These are phyloP conservation scores for Epinephelus cyanopodus DNA, from an alignment of 2,113 vertebrate species.

Conservation along the genomic window DNA sequence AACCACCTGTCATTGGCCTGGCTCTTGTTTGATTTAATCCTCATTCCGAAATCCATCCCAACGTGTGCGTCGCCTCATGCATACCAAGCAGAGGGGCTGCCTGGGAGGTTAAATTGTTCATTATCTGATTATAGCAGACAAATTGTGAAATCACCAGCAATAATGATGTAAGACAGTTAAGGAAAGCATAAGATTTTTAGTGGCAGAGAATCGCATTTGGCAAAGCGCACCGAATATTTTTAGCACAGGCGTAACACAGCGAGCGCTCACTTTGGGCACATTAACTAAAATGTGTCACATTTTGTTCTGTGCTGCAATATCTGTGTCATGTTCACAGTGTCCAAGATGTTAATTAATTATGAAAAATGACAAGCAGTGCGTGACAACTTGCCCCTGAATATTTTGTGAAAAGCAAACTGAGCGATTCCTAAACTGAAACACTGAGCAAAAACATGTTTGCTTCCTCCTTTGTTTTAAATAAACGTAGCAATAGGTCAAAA, in stretches of 20 bases:
- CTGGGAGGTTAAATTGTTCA: slow-evolving; percentile 35
- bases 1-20: slow-evolving; percentile 63
- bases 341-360: slow-evolving; percentile 39
- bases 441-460: not conserved
- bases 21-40: slow-evolving; percentile 62
- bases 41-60: slow-evolving; percentile 43
- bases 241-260: not conserved
- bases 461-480: not conserved
- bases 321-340: slow-evolving; percentile 30
- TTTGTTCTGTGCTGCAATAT: slow-evolving; percentile 44
- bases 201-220: slow-evolving; percentile 5
- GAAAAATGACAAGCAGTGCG: slow-evolving; percentile 18
- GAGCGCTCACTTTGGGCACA: slow-evolving; percentile 20
- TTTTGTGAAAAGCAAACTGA: not conserved
- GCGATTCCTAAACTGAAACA: not conserved
- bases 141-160: slow-evolving; percentile 1
- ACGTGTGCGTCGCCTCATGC: slow-evolving; percentile 39
- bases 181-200: not conserved
- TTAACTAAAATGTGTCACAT: slow-evolving; percentile 36
- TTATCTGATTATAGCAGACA: slow-evolving; percentile 26
- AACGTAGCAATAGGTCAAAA: not conserved
- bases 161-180: slow-evolving; percentile 4
- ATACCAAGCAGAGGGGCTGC: slow-evolving; percentile 44
- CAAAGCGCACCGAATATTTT: slow-evolving; percentile 1
- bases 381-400: not conserved